Evolutionary conservation across 2,888 invertebrate species (phyloP).

Genomic region (Agonopterix subpropinquella): DNA sequence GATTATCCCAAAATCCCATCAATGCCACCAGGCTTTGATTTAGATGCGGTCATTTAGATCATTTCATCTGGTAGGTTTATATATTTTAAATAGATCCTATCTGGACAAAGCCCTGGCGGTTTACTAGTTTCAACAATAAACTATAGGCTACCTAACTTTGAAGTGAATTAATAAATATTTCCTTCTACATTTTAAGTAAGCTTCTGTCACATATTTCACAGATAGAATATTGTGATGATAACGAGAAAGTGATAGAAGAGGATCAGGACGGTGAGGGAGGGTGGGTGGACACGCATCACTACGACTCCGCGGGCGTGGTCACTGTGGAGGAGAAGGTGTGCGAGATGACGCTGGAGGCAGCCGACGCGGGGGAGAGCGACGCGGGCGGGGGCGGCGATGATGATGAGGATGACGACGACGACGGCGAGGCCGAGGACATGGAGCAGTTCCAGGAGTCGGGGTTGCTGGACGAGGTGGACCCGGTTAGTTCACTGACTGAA

Average conservation of each 20-base stretch:
- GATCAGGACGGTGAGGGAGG: constrained; percentile 91
- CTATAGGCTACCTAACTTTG: too few relatives aligned
- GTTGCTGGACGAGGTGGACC: constrained; percentile 93
- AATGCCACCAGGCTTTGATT: too few relatives aligned
- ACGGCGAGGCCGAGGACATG: constrained; percentile 97
- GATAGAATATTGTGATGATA: constrained; percentile 94
- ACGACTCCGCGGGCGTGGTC: constrained; percentile 68
- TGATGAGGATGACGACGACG: constrained; percentile 86
- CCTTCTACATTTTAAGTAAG: too few relatives aligned
- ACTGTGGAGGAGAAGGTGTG: constrained; percentile 84
- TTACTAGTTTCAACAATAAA: too few relatives aligned
- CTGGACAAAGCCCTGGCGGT: too few relatives aligned
- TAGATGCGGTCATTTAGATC: too few relatives aligned
- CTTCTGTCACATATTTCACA: constrained; percentile 33
- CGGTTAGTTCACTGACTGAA: constrained; percentile 65
- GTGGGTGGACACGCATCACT: constrained; percentile 99
- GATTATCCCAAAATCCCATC: too few relatives aligned
- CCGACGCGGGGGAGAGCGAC: constrained; percentile 63
- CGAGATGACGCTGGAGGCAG: constrained; percentile 91
- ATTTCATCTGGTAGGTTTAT: too few relatives aligned
- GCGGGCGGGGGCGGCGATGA: constrained; percentile 61
- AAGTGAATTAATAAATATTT: too few relatives aligned
- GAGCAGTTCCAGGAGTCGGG: constrained; percentile 98
- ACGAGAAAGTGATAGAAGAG: constrained; percentile 93
- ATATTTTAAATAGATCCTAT: too few relatives aligned